Conservation (phyloP, 2,797 vertebrate species). For the Rhinoraja longicauda region DNA sequence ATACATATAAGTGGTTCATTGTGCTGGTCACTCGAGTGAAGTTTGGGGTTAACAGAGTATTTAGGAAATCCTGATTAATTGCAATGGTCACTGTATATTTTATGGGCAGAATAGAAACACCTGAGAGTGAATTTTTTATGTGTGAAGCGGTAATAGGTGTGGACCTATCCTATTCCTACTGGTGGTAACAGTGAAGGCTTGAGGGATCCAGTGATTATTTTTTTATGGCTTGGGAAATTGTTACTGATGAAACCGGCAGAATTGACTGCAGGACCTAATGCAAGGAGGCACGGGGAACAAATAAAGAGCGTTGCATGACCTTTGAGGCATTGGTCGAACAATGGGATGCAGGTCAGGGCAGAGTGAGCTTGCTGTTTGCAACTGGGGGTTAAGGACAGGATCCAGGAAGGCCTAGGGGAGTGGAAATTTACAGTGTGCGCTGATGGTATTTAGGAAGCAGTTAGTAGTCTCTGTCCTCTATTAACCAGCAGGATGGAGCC, state of each 20-base stretch:
- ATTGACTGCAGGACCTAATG: background rate
- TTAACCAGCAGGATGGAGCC: constrained; percentile 70
- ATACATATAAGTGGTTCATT: background rate
- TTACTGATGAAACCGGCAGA: background rate
- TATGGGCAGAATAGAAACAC: background rate
- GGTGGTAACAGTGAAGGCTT: background rate
- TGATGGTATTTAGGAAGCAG: constrained; percentile 61
- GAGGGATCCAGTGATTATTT: background rate
- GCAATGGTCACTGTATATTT: background rate
- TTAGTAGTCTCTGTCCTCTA: constrained; percentile 66
- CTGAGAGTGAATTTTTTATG: background rate
- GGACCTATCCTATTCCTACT: background rate
- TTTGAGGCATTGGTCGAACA: background rate
- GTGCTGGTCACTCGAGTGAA: background rate
- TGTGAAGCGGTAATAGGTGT: background rate
- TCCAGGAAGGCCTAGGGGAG: constrained; percentile 67
- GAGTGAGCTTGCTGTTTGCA: background rate
- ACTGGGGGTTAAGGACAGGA: constrained; percentile 52
- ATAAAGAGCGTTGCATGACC: background rate
- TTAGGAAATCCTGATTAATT: background rate
- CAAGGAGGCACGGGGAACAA: background rate
- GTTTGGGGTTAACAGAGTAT: background rate
- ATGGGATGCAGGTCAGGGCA: background rate
- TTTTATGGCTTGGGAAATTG: background rate
- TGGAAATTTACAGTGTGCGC: constrained; percentile 57